phyloP scores from a whole-genome alignment of 2,888 invertebrate genomes.

The Phrixothrix hirtus region DNA sequence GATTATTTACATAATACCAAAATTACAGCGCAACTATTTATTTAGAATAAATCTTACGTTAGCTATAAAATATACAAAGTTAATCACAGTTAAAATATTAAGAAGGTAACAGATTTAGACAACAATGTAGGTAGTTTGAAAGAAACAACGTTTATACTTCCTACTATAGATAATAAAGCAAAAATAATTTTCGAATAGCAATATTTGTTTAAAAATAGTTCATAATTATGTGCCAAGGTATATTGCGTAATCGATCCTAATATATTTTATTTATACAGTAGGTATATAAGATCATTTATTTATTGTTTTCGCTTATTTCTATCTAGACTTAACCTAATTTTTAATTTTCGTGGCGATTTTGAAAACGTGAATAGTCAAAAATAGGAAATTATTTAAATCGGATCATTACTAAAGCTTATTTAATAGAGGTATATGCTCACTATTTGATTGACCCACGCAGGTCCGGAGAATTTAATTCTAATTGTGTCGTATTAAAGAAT shows the following conservation, averaged over 20 bases:
- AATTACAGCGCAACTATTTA: slow-evolving; percentile 18
- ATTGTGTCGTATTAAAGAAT: not conserved
- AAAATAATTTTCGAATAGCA: not conserved
- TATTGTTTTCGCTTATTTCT: slow-evolving; percentile 21
- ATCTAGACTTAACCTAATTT: slow-evolving; percentile 9
- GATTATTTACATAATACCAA: slow-evolving; percentile 16
- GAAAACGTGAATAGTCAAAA: not conserved
- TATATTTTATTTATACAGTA: slow-evolving; percentile 1
- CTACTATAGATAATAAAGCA: not conserved
- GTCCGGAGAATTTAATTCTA: not conserved
- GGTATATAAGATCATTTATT: slow-evolving; percentile 9
- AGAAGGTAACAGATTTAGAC: slow-evolving; percentile 2
- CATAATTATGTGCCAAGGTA: slow-evolving; percentile 20
- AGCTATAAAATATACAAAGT: slow-evolving; percentile 20
- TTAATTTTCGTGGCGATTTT: slow-evolving; percentile 13
- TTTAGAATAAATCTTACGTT: slow-evolving; percentile 16
- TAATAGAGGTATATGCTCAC: too few relatives aligned
- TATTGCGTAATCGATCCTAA: slow-evolving; percentile 9
- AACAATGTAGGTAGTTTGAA: slow-evolving; percentile 5
- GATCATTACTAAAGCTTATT: not conserved
- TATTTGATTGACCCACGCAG: too few relatives aligned
- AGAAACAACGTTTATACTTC: not conserved
- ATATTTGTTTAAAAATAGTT: slow-evolving; percentile 14
- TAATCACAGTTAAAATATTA: slow-evolving; percentile 15
- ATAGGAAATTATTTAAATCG: not conserved